Base-by-base conservation (phyloP, 2,888 invertebrate genomes). In the Galerucella pusilla region DNA sequence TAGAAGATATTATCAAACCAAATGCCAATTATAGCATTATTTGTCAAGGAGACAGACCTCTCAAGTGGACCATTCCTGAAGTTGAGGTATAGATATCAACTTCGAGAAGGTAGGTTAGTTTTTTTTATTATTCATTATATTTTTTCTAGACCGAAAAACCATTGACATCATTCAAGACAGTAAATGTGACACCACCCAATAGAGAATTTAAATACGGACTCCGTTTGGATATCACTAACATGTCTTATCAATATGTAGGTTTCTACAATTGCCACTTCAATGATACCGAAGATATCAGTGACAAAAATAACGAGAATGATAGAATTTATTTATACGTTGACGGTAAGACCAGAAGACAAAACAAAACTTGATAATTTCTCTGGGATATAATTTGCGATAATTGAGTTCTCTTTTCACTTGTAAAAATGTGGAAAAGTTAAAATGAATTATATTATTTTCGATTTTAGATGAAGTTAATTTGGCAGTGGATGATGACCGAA, bases 311-410 rank as follows among this genome's bases (percentile, higher is more conserved):
- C 14, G 85, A 85, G 64, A 83, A 85, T 20, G 87, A 88, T 12
- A 87, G 87, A n/a, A 87, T 90, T 42, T 91, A 91, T 82, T 80
- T 91, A 11, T 91, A 87, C 83, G 90, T 91, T 1, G 86, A 89
- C 82, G 91, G 90, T 90, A 84, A 85, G 14, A 67, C 25, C 7
- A 20, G 45, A 42, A 28, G 11, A 16, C 9, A 28, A 52, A 54
- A 49, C 16, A 11, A 16, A 45, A 46, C 65, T 73, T 74, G 35
- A 20, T 20, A 20, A 20, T 20, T 20, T 20, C 20, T 20, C 20
- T 20, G 20, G 20, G 20, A 20, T 20, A 20, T 20, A 20, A 20
- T 20, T 20, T 20, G 20, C 20, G 20, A 20, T 20, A 20, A 20
- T 20, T 20, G 20, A 20, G 20, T 20, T 20, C 20, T 20, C 20